phyloP scores from a whole-genome alignment of 2,888 invertebrate genomes.

The Macaria liturata region DNA sequence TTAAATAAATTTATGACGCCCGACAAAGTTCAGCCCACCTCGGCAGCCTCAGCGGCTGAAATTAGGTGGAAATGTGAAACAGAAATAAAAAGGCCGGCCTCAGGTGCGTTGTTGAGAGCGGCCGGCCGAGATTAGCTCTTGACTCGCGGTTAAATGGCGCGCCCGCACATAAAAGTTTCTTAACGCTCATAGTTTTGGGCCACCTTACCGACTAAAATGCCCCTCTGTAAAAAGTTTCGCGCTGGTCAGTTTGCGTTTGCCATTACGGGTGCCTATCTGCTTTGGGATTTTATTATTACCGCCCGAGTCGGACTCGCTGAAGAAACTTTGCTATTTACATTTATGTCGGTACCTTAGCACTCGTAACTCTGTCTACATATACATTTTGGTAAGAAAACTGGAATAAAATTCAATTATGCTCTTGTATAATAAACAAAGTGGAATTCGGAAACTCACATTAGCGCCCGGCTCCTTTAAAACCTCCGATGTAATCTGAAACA shows the following conservation, averaged over 20 bases:
- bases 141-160: constrained; percentile 75
- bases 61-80: constrained; percentile 79
- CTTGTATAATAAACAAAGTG: constrained; percentile 67
- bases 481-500: constrained; percentile 82
- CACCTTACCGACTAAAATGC: constrained; percentile 67
- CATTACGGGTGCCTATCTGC: constrained; percentile 61
- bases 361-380: constrained; percentile 38
- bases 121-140: constrained; percentile 72
- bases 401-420: constrained; percentile 65
- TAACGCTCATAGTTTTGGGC: constrained; percentile 74
- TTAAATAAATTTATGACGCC: constrained; percentile 83
- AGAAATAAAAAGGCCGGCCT: constrained; percentile 76
- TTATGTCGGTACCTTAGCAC: constrained; percentile 39
- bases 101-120: constrained; percentile 70
- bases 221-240: constrained; percentile 62
- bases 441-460: constrained; percentile 81
- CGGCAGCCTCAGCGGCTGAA: constrained; percentile 67
- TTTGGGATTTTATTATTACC: constrained; percentile 58
- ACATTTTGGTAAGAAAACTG: constrained; percentile 39
- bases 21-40: constrained; percentile 82
- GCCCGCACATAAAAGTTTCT: constrained; percentile 78
- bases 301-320: constrained; percentile 42
- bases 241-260: constrained; percentile 57
- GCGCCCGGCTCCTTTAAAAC: constrained; percentile 78
- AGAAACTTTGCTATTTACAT: constrained; percentile 63